Conservation (phyloP, 1,140 invertebrate species). For the Chelonus insularis region DNA sequence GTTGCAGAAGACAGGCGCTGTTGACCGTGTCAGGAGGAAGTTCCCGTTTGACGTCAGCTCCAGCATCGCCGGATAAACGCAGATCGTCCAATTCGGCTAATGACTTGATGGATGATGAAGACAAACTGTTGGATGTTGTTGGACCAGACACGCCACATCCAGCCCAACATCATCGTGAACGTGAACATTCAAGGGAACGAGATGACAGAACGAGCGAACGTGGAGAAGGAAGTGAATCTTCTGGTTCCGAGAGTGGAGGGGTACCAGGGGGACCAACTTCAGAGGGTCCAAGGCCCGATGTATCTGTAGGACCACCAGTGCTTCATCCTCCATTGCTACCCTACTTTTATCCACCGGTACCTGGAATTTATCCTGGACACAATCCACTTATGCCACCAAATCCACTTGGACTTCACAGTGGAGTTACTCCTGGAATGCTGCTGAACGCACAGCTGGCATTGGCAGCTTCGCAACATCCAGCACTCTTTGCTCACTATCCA, state of each 20-base stretch:
- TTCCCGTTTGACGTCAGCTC: conserved; percentile 57
- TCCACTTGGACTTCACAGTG: conserved; percentile 66
- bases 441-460: conserved; percentile 81
- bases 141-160: conserved; percentile 79
- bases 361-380: conserved; percentile 74
- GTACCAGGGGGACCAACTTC: conserved; percentile 62
- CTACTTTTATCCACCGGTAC: conserved; percentile 81
- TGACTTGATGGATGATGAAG: conserved; percentile 73
- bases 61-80: conserved; percentile 76
- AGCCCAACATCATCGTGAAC: conserved; percentile 58
- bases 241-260: conserved; percentile 58
- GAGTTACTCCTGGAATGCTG: conserved; percentile 73
- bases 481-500: conserved; percentile 71
- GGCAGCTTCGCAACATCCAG: conserved; percentile 76
- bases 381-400: conserved; percentile 70
- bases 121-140: conserved; percentile 85
- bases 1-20: conserved; percentile 69
- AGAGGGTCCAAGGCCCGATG: conserved; percentile 76
- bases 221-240: conserved; percentile 58
- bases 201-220: conserved; percentile 56
- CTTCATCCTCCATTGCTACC: conserved; percentile 84
- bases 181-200: conserved; percentile 52
- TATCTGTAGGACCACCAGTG: conserved; percentile 79
- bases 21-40: conserved; percentile 57
- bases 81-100: conserved; percentile 64